Conservation (phyloP, 2,113 vertebrate species). For the Eretmochelys imbricata region DNA sequence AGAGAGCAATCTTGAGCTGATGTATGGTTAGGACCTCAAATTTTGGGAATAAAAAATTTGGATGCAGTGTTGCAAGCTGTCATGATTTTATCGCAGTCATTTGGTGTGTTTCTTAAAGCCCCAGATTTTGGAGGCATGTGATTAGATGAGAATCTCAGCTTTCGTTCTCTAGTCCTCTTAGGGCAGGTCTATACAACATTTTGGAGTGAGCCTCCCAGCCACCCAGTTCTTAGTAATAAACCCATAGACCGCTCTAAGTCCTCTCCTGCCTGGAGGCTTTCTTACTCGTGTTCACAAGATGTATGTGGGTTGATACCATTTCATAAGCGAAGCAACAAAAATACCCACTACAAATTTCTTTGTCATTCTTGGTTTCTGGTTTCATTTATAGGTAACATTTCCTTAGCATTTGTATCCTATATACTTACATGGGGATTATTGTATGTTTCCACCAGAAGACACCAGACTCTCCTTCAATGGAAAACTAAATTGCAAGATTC, state of each 20-base stretch:
- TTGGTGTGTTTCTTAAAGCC: neutral
- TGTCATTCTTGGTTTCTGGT: neutral
- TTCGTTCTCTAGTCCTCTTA: neutral
- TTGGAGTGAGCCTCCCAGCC: neutral
- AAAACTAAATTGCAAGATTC: neutral
- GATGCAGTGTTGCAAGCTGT: neutral
- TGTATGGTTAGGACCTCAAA: neutral
- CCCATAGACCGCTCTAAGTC: neutral
- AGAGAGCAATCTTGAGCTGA: neutral
- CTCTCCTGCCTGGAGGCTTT: neutral
- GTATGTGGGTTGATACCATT: neutral
- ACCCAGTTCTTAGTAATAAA: neutral
- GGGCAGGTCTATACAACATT: too few relatives aligned
- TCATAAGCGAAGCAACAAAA: neutral
- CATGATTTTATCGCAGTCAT: neutral
- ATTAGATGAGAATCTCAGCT: neutral
- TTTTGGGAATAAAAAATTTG: neutral
- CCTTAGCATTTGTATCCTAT: neutral
- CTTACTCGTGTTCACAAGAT: neutral
- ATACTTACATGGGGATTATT: neutral
- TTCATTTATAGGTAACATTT: neutral
- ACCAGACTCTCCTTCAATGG: conserved; percentile 1
- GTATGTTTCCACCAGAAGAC: neutral
- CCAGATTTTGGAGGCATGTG: neutral
- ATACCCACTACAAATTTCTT: neutral